Percentiles rank a stretch among this genome's conserved stretches.
These are phyloP conservation scores for Drosophila nasuta DNA, from an alignment of 1,140 invertebrate species.

Conservation along the genomic window DNA sequence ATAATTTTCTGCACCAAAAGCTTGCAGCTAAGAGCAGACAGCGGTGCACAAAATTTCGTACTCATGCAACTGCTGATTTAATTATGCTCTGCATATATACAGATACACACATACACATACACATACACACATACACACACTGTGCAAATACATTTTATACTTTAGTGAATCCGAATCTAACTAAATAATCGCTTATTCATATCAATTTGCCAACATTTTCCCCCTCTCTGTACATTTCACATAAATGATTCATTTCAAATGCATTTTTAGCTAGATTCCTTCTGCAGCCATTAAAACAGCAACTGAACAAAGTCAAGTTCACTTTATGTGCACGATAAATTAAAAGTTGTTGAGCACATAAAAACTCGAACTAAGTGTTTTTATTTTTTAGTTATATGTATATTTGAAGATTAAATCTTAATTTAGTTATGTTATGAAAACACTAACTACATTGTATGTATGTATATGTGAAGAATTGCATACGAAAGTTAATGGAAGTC, in stretches of 20 bases:
- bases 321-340: too few species aligned
- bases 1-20: constrained; percentile 12
- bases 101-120: constrained; percentile 30
- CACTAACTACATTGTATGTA: too few species aligned
- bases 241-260: constrained; percentile 3
- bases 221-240: background rate
- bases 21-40: background rate
- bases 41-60: background rate
- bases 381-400: too few species aligned
- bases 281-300: background rate
- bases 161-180: constrained; percentile 25
- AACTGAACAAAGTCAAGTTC: too few species aligned
- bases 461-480: too few species aligned
- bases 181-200: constrained; percentile 26
- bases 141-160: constrained; percentile 50
- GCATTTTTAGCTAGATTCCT: background rate
- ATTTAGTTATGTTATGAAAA: background rate
- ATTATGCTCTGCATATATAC: constrained; percentile 43
- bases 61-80: constrained; percentile 46
- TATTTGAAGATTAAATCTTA: background rate
- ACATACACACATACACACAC: constrained; percentile 32
- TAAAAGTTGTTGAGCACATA: too few species aligned
- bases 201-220: constrained; percentile 23
- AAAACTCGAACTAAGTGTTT: too few species aligned
- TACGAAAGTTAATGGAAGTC: too few species aligned